phyloP scores from a whole-genome alignment of 2,113 vertebrate species.

The Chamaetylas fuelleborni region DNA sequence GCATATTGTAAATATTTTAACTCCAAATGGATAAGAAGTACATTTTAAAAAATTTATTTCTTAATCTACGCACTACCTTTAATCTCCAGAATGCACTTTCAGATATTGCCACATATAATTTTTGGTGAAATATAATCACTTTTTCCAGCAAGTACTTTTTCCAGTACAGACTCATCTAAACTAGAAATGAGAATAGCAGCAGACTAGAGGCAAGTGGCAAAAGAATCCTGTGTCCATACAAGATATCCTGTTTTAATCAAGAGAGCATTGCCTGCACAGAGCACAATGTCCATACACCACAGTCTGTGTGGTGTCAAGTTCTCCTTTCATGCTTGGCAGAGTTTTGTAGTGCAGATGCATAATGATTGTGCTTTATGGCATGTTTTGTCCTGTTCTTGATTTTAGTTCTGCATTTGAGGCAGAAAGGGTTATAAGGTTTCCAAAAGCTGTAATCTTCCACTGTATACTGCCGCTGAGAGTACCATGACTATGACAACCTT shows the following conservation, averaged over 20 bases:
- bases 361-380: background rate
- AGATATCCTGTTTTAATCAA: background rate
- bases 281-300: background rate
- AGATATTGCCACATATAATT: background rate
- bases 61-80: background rate
- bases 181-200: background rate
- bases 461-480: background rate
- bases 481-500: background rate
- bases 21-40: background rate
- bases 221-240: background rate
- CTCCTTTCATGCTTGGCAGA: background rate
- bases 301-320: background rate
- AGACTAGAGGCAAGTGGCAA: background rate
- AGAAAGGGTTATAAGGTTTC: background rate
- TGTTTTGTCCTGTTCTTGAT: background rate
- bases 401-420: background rate
- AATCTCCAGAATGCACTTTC: background rate
- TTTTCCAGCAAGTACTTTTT: background rate
- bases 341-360: background rate
- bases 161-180: background rate
- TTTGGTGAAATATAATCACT: background rate
- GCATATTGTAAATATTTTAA: background rate
- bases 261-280: background rate
- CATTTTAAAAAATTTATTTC: background rate
- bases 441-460: conserved; percentile 1